These are phyloP conservation scores for Acrossocheilus wenchowensis DNA, from an alignment of 2,797 vertebrate genomes.

Conservation along the genomic window DNA sequence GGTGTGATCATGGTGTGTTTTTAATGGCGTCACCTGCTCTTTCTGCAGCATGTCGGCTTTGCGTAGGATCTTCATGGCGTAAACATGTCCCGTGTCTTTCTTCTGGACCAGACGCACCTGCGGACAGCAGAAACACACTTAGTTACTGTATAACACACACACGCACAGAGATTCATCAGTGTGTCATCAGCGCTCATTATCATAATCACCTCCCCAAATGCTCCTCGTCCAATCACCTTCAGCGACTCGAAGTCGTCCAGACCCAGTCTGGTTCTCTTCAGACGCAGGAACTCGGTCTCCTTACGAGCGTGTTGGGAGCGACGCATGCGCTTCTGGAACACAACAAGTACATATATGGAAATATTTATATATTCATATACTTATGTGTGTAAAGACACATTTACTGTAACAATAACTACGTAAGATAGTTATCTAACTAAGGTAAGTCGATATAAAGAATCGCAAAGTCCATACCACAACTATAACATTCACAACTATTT, in stretches of 20 bases:
- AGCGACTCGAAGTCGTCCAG: conserved; percentile 89
- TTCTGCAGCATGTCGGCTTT: conserved; percentile 92
- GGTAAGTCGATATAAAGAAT: neutral
- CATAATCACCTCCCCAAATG: conserved; percentile 85
- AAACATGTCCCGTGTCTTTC: conserved; percentile 88
- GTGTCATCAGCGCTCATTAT: neutral
- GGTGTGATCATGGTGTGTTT: neutral
- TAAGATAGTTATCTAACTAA: too few species aligned
- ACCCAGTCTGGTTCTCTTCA: conserved; percentile 87
- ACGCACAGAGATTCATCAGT: neutral
- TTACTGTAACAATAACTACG: neutral
- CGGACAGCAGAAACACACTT: conserved; percentile 7
- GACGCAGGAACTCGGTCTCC: conserved; percentile 87
- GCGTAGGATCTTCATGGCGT: conserved; percentile 92
- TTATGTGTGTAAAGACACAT: neutral
- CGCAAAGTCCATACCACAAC: neutral
- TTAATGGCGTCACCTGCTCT: conserved; percentile 79
- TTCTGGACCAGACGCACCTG: conserved; percentile 90
- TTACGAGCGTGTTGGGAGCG: conserved; percentile 87
- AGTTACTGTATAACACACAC: neutral
- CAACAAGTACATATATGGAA: neutral
- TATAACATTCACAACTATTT: neutral
- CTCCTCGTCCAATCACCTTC: conserved; percentile 90
- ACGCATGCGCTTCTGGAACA: conserved; percentile 80
- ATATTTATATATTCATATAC: neutral